Evolutionary conservation across 2,113 vertebrate genomes (phyloP), one percentile per base, ranked within the genome.

Genomic region (Istiophorus platypterus): DNA sequence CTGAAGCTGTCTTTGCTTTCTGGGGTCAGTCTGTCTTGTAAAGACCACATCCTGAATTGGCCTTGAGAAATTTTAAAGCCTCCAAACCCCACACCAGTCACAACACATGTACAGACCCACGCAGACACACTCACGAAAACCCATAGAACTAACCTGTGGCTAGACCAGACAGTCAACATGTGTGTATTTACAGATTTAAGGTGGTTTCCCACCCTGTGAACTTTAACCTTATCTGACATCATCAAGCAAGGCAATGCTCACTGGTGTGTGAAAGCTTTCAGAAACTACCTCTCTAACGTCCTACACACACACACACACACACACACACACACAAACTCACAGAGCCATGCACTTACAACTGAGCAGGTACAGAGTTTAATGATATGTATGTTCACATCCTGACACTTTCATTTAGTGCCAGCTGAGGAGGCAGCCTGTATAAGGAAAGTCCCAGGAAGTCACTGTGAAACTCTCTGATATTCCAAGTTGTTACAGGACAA

Each of bases 121-220:
- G 64, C 58, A 56, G 34, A 27, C 45, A 49, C 42, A 65, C 72
- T 61, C 51, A 11, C 65, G 11, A 59, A 66, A 49, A 31, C 12
- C 45, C 37, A 54, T 7, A 63, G 22, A 20, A 29, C 31, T 29
- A 58, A 57, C 54, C 58, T 20, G 58, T 34, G 29, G 27, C 64
- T 52, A 82, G 45, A 88, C 69, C 4, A 78, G 31, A 76, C 62
- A 20, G 56, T 77, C 76, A 78, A 62, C 82, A 77, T 49, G 70
- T 72, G 71, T 76, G 70, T 86, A 37, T 90, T 92, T 88, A 81
- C 80, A 85, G 76, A 83, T 75, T 69, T 92, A 87, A 90, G 92
- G 90, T 92, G 88, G 62, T 88, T 93, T 91, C 89, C 85, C 71
- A 79, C 64, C 73, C 49, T 51, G n/a, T 77, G 69, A 80, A 70